Evolutionary conservation across 1,140 invertebrate species (phyloP).

Genomic region (Pseudobourletiella spinata): DNA sequence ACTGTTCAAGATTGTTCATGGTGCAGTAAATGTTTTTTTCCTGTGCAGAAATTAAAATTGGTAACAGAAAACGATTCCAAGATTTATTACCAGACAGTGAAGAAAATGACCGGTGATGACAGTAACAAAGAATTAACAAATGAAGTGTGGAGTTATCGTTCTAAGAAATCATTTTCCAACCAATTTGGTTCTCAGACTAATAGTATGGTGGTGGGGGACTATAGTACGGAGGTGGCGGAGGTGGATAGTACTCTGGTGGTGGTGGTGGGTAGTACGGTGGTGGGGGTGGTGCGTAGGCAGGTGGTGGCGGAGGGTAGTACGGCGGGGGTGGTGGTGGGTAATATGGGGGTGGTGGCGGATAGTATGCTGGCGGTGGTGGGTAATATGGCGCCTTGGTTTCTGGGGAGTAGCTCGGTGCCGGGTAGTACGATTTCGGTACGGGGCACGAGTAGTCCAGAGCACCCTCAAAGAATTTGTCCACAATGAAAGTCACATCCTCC

Average conservation of each 20-base stretch:
- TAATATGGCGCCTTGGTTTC: slow-evolving; percentile 3
- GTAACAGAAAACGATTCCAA: too few relatives aligned
- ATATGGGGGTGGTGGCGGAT: slow-evolving; percentile 8
- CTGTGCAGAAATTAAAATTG: too few relatives aligned
- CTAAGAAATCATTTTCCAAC: too few relatives aligned
- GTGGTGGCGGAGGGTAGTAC: slow-evolving; percentile 8
- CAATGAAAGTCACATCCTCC: slow-evolving; percentile 15
- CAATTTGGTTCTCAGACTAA: too few relatives aligned
- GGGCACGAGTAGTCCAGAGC: slow-evolving; percentile 24
- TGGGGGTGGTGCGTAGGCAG: neutral
- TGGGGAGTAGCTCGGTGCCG: slow-evolving; percentile 19
- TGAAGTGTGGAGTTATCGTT: too few relatives aligned
- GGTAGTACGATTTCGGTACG: slow-evolving; percentile 23
- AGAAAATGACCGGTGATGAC: too few relatives aligned
- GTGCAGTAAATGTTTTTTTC: too few relatives aligned
- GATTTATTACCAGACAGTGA: too few relatives aligned
- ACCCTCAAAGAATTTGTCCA: slow-evolving; percentile 28
- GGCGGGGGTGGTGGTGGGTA: neutral
- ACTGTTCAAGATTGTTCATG: too few relatives aligned
- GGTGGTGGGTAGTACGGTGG: slow-evolving; percentile 9
- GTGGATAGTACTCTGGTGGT: slow-evolving; percentile 1
- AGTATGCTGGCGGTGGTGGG: neutral
- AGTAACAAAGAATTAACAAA: too few relatives aligned
- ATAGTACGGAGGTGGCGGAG: slow-evolving; percentile 6
- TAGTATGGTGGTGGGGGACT: too few relatives aligned